Conservation (phyloP, 2,888 invertebrate species). For the Marronus borbonicus region DNA sequence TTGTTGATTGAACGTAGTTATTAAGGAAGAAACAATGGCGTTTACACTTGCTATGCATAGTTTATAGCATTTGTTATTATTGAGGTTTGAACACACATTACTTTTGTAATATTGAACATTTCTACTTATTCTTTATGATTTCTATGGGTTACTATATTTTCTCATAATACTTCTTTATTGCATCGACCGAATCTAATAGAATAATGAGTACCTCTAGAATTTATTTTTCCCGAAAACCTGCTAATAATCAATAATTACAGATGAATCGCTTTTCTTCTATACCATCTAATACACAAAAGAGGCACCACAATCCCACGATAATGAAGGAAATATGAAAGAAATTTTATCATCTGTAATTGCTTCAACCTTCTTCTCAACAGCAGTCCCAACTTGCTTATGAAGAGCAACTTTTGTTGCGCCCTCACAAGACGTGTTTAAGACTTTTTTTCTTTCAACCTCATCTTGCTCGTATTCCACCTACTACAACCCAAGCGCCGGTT, state of each 20-base stretch:
- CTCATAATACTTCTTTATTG: too few relatives aligned
- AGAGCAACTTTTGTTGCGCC: not conserved
- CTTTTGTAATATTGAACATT: too few relatives aligned
- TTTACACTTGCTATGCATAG: too few relatives aligned
- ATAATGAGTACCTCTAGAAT: too few relatives aligned
- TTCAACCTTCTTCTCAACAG: not conserved
- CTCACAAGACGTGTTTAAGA: constrained; percentile 26
- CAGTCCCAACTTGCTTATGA: not conserved
- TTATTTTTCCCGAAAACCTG: too few relatives aligned
- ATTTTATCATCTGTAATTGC: not conserved
- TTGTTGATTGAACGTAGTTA: too few relatives aligned
- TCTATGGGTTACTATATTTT: too few relatives aligned
- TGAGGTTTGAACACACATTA: not conserved
- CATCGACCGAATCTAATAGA: too few relatives aligned
- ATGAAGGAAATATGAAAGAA: constrained; percentile 13
- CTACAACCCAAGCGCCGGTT: not conserved
- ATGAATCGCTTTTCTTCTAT: too few relatives aligned
- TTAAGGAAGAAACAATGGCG: too few relatives aligned
- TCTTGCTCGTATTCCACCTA: not conserved
- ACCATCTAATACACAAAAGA: not conserved
- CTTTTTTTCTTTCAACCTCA: not conserved
- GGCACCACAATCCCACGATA: not conserved
- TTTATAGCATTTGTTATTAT: not conserved
- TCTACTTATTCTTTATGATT: too few relatives aligned
- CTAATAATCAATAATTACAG: too few relatives aligned